Base-by-base conservation (phyloP, 2,113 vertebrate genomes). In the Seriola aureovittata region DNA sequence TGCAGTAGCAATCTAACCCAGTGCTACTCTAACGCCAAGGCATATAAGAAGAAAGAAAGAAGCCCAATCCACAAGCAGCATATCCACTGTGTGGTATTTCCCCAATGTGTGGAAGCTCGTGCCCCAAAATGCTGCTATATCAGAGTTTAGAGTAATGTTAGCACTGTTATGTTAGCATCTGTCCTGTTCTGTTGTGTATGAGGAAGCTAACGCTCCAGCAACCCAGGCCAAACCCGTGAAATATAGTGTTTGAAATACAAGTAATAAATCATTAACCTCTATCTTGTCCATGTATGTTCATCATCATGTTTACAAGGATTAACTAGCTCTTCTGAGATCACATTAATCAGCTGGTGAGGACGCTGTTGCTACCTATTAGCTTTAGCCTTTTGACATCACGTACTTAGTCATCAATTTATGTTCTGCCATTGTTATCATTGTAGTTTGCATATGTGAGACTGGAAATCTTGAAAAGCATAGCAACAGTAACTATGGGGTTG, bases 161-260 rank as follows among this genome's bases (percentile, higher is more conserved):
- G 29, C 29, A 29, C 29, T 29, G 60, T 38, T 34, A 21, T 52
- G 1, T 21, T n/a, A 4, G 17, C 36, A 8, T 63, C 36, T 40
- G 34, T 63, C 60, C 60, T 63, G 36, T n/a, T 63, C 60, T 40
- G 12, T 63, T 63, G 19, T 40, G 60, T 38, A 8, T 63, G 58
- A 59, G 58, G 58, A 59, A 59, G 58, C 40, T 40, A 9, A 36
- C 3, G 16, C 46, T 48, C 46, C 5, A 16, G 4, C 13, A 48
- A 29, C 29, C 29, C 29, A 2, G 29, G 29, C 29, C 29, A 29
- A 29, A 29, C 29, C 2, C 29, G 29, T 12, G 10, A 25, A 13
- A 5, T 11, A 58, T 4, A 58, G 23, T n/a, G 55, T 13, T 58
- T 9, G 11, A 58, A 29, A 58, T 58, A 58, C n/a, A n/a, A 58